Conservation (phyloP, 1,140 invertebrate genomes). For the Helicoverpa zea region DNA sequence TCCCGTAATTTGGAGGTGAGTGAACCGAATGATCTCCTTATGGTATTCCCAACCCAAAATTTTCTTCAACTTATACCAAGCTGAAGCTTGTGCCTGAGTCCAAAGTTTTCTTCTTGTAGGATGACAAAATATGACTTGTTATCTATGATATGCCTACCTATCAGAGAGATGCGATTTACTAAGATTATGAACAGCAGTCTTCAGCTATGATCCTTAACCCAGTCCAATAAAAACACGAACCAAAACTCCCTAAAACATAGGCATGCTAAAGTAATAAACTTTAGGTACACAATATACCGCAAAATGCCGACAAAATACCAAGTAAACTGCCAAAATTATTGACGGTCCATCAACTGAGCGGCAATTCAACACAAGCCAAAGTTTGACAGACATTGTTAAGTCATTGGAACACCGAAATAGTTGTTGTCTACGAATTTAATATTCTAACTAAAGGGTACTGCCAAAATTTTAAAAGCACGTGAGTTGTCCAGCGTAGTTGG, state of each 20-base stretch:
- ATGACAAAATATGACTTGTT: too few relatives aligned
- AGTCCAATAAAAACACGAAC: neutral
- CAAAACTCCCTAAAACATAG: neutral
- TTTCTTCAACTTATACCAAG: too few relatives aligned
- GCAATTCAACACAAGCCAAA: neutral
- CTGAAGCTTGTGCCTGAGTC: too few relatives aligned
- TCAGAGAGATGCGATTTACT: too few relatives aligned
- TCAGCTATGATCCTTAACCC: too few relatives aligned
- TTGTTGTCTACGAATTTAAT: neutral
- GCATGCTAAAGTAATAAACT: neutral
- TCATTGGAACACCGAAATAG: slow-evolving; percentile 6
- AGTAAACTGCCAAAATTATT: slow-evolving; percentile 16
- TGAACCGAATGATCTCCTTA: too few relatives aligned
- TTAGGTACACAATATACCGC: slow-evolving; percentile 1
- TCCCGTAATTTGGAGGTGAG: too few relatives aligned
- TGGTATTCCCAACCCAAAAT: too few relatives aligned
- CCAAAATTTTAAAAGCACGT: slow-evolving; percentile 8
- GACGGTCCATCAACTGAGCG: slow-evolving; percentile 4
- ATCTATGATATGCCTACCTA: too few relatives aligned
- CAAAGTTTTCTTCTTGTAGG: too few relatives aligned
- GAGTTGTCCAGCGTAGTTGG: neutral
- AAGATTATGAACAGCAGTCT: too few relatives aligned
- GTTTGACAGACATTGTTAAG: slow-evolving; percentile 29
- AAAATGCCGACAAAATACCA: slow-evolving; percentile 6
- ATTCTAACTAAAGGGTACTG: neutral